Evolutionary conservation across 2,888 invertebrate genomes (phyloP).

Genomic region (Melieria picta): DNA sequence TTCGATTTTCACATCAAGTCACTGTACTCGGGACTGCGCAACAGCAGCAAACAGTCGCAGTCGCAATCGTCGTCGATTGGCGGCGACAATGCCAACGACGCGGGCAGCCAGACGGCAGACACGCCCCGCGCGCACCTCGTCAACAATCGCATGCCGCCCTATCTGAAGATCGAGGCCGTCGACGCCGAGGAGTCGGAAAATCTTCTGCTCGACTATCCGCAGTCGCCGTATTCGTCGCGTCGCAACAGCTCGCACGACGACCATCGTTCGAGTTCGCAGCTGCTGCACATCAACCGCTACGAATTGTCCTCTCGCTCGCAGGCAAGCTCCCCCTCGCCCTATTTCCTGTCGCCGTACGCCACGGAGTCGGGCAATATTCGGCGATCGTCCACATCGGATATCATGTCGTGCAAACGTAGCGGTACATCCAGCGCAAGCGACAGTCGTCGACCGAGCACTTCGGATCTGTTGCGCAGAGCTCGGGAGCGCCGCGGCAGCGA

Average conservation of each 20-base stretch:
- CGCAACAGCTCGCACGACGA: conserved; percentile 55
- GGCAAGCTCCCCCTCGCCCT: conserved; percentile 56
- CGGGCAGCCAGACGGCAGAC: conserved; percentile 18
- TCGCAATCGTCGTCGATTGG: conserved; percentile 46
- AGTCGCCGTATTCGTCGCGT: conserved; percentile 59
- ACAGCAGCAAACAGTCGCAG: conserved; percentile 46
- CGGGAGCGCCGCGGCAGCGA: conserved; percentile 64
- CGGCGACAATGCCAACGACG: conserved; percentile 40
- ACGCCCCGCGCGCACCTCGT: conserved; percentile 27
- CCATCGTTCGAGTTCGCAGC: conserved; percentile 54
- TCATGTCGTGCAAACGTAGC: conserved; percentile 57
- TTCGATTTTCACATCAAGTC: conserved; percentile 65
- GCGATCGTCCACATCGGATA: conserved; percentile 66
- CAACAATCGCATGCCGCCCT: conserved; percentile 57
- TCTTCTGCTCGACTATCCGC: conserved; percentile 58
- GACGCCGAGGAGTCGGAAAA: conserved; percentile 60
- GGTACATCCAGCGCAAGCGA: conserved; percentile 52
- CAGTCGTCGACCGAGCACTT: conserved; percentile 64
- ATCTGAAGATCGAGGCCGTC: conserved; percentile 61
- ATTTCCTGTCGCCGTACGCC: conserved; percentile 60
- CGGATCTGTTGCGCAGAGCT: conserved; percentile 62
- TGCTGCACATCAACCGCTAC: conserved; percentile 53
- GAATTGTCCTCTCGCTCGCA: conserved; percentile 53
- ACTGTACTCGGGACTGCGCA: conserved; percentile 61
- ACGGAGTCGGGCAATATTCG: conserved; percentile 55